Evolutionary conservation across 2,113 vertebrate species (phyloP).

Genomic region (Candoia aspera): DNA sequence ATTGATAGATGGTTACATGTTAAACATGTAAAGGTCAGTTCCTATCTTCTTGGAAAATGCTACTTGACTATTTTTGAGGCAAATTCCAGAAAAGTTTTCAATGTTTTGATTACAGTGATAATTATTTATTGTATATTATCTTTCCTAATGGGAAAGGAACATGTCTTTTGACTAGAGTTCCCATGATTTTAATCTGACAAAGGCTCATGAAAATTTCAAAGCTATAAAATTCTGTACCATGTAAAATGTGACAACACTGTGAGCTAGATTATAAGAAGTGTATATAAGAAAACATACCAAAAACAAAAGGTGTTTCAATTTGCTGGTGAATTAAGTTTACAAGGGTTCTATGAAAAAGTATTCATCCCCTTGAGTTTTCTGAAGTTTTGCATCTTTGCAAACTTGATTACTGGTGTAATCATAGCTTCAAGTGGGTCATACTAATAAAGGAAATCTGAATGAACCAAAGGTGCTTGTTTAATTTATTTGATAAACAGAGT

Average conservation of each 20-base stretch:
- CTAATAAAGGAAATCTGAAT: not conserved
- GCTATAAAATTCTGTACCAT: conserved; percentile 57
- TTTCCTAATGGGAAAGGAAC: not conserved
- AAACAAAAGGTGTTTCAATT: not conserved
- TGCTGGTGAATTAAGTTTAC: conserved; percentile 11
- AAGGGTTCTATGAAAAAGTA: not conserved
- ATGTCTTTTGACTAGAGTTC: not conserved
- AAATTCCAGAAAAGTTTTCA: not conserved
- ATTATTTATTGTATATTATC: not conserved
- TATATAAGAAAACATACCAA: conserved; percentile 42
- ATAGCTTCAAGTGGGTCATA: not conserved
- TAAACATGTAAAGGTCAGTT: not conserved
- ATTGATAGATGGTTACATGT: not conserved
- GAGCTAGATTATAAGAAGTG: conserved; percentile 53
- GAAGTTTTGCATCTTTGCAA: not conserved
- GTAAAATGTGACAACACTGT: conserved; percentile 55
- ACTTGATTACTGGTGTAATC: not conserved
- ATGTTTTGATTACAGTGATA: not conserved
- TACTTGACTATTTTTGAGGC: not conserved
- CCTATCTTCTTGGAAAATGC: not conserved
- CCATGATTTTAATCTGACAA: conserved; percentile 42
- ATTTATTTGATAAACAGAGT: not conserved
- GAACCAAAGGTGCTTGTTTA: not conserved
- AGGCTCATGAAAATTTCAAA: conserved; percentile 70
- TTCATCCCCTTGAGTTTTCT: not conserved